Conservation (phyloP, 2,113 vertebrate species). For the Zeus faber region DNA sequence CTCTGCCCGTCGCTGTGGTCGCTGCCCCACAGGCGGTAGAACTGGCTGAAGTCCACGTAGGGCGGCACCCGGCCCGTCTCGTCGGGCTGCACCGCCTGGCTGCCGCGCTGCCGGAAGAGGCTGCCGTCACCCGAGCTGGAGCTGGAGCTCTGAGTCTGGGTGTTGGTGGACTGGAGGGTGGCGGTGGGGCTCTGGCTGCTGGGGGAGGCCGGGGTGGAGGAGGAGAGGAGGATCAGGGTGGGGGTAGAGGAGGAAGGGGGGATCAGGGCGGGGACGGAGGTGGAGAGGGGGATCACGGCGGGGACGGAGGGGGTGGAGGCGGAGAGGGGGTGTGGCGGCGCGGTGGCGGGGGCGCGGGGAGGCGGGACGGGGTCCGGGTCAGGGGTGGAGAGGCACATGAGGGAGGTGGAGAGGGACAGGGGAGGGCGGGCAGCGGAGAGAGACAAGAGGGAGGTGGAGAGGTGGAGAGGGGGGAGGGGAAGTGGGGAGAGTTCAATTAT, state of each 20-base stretch:
- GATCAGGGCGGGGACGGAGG: constrained; percentile 9
- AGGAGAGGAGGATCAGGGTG: constrained; percentile 1
- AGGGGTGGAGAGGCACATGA: constrained; percentile 1
- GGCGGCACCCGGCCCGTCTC: constrained; percentile 93
- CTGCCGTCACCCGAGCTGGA: constrained; percentile 96
- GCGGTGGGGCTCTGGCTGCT: constrained; percentile 91
- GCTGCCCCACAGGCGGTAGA: constrained; percentile 90
- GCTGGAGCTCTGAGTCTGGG: constrained; percentile 95
- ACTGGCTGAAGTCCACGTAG: constrained; percentile 95
- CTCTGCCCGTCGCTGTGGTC: constrained; percentile 82
- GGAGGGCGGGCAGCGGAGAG: background rate
- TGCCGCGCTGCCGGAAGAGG: constrained; percentile 89
- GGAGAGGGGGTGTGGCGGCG: constrained; percentile 21
- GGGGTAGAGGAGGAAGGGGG: background rate
- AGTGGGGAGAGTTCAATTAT: constrained; percentile 48
- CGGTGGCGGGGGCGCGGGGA: constrained; percentile 31
- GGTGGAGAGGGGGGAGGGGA: background rate
- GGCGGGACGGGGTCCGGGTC: constrained; percentile 12
- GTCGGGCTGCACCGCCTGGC: constrained; percentile 88
- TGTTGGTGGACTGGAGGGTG: constrained; percentile 95
- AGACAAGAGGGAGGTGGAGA: background rate
- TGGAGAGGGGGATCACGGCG: background rate
- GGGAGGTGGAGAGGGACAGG: background rate
- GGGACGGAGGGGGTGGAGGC: background rate
- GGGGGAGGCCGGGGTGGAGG: constrained; percentile 20